These are phyloP conservation scores for Podarcis siculus DNA, from an alignment of 2,797 vertebrate genomes.

Conservation along the genomic window DNA sequence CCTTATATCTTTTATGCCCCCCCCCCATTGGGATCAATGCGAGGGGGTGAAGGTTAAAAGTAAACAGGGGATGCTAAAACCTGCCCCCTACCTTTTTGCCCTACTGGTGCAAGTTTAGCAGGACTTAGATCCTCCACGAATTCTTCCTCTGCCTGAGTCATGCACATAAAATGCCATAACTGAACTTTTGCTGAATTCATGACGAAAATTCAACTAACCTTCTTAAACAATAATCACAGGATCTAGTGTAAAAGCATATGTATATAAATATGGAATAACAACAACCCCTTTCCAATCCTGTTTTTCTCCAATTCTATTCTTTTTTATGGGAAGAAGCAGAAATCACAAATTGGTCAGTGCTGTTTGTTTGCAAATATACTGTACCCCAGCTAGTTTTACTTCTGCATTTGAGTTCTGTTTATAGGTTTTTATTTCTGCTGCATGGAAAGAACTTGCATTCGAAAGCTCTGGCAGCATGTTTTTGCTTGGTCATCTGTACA, in stretches of 20 bases:
- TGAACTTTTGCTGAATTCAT: not conserved
- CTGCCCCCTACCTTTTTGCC: not conserved
- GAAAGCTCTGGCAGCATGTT: conserved; percentile 15
- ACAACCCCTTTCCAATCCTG: not conserved
- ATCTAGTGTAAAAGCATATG: conserved; percentile 5
- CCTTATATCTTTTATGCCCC: too few species aligned
- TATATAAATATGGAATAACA: conserved; percentile 17
- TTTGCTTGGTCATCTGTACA: not conserved
- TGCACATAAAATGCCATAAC: not conserved
- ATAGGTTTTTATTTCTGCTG: conserved; percentile 11
- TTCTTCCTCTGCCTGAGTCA: not conserved
- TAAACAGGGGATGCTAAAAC: too few species aligned
- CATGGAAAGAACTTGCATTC: conserved; percentile 56
- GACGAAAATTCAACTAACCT: not conserved
- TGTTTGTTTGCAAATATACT: conserved; percentile 35
- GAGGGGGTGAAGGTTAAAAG: not conserved
- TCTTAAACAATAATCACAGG: not conserved
- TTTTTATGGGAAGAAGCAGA: conserved; percentile 47
- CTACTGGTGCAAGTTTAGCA: too few species aligned
- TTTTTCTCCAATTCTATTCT: not conserved
- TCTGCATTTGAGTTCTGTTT: conserved; percentile 36
- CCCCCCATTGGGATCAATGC: not conserved
- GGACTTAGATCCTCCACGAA: too few species aligned
- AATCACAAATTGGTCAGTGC: conserved; percentile 19
- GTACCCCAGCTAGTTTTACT: conserved; percentile 51